Evolutionary conservation across 2,113 vertebrate genomes (phyloP).

Genomic region (Malurus elegans): DNA sequence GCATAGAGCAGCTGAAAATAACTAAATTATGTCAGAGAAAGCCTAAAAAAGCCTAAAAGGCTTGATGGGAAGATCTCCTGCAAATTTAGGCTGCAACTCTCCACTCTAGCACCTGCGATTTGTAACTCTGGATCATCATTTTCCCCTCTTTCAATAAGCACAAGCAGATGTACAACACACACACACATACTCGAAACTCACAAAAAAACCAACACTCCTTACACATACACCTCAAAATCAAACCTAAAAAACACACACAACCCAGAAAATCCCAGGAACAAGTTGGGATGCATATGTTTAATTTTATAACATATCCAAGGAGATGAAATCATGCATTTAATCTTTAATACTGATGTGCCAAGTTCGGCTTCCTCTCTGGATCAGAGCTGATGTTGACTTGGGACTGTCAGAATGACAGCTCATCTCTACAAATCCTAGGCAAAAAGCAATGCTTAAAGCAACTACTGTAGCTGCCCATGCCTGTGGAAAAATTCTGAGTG

Average conservation of each 20-base stretch:
- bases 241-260: neutral
- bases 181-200: neutral
- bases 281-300: neutral
- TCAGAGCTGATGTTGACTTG: neutral
- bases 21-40: neutral
- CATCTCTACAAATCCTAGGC: neutral
- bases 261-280: neutral
- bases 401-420: neutral
- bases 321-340: neutral
- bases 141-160: neutral
- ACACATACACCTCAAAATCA: neutral
- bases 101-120: neutral
- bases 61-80: neutral
- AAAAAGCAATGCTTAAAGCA: neutral
- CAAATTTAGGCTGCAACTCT: neutral
- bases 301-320: neutral
- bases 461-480: neutral
- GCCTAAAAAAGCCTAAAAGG: neutral
- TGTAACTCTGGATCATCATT: neutral
- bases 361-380: neutral
- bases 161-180: neutral
- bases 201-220: rapidly evolving
- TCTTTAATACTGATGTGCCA: neutral
- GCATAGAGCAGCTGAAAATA: neutral
- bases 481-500: neutral